These are phyloP conservation scores for Protobothrops flavoviridis DNA, from an alignment of 2,113 vertebrate species.

Conservation along the genomic window DNA sequence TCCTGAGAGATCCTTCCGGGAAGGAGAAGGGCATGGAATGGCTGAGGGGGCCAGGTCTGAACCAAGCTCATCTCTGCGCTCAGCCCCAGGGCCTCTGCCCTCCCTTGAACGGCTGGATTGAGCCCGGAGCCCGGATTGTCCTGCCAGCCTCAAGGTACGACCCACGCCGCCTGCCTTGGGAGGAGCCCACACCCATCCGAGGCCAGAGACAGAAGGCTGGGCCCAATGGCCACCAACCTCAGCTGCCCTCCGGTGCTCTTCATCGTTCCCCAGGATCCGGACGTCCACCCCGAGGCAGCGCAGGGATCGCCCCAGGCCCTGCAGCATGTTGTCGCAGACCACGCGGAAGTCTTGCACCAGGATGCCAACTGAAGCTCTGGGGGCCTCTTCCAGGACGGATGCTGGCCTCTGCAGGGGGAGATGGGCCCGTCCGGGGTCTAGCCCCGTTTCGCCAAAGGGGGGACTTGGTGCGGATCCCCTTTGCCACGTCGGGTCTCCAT, in stretches of 20 bases:
- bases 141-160: not conserved
- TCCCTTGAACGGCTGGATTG: not conserved
- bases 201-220: not conserved
- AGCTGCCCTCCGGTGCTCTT: constrained; percentile 82
- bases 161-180: no score
- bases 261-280: constrained; percentile 71
- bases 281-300: constrained; percentile 83
- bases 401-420: constrained; percentile 21
- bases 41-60: not conserved
- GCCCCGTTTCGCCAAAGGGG: not conserved
- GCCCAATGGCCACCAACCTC: constrained; percentile 67
- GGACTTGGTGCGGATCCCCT: no score
- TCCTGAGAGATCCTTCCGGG: constrained; percentile 33
- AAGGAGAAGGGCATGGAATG: not conserved
- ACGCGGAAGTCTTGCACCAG: constrained; percentile 74
- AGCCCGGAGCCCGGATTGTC: not conserved
- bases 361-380: accelerated
- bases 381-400: not conserved
- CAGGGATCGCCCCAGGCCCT: constrained; percentile 84
- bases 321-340: constrained; percentile 88
- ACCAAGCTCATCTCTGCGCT: not conserved
- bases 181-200: not conserved
- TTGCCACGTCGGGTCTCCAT: not conserved
- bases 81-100: not conserved
- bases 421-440: not conserved